Base-by-base conservation (phyloP, 1,140 invertebrate genomes). In the Homalodisca vitripennis region DNA sequence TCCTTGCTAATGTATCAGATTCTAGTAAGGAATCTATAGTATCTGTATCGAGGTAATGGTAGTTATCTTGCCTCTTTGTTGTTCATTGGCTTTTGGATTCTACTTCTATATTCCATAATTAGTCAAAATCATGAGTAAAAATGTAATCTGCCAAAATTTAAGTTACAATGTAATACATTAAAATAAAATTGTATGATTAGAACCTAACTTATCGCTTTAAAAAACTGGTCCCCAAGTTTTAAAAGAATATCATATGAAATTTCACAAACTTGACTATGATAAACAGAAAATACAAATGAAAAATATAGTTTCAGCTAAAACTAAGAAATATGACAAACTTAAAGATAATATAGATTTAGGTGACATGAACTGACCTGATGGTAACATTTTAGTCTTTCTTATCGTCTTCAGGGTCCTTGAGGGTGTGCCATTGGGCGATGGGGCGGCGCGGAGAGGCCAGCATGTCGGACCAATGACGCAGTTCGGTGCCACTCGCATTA, bases 381-480 rank as follows among this genome's bases (percentile, higher is more conserved):
- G 24, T 22, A 55, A 6, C 12, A 30, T 3, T 46, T 88, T 90
- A 92, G 81, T 93, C 91, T 80, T 93, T 93, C 84, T 93, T 93
- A 77, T 95, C 93, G 80, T 98, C 95, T 75, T 98, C 95, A 30
- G 94, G 94, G 80, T 97, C 95, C 81, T 97, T 97, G 72, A 99
- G 89, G 71, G 97, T 99, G 80, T 99, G 98, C 98, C 98, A 99
- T 82, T 99, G 98, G 73, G 98, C 98, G 76, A 99, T 99, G 31
- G 98, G 98, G 80, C 98, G 88, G 77, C 98, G 87, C 1, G 98
- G 98, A 70, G 95, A 98, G 76, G 98, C 97, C 81, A 99, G 82
- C 95, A 98, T 98, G 82, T 99, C 98, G 67, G 97, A 98, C 98
- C 98, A 99, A 82, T 99, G 98, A 75, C 98, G 91, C 60, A 99